Base-by-base conservation (phyloP, 2,888 invertebrate genomes). In the Desoria tigrina region DNA sequence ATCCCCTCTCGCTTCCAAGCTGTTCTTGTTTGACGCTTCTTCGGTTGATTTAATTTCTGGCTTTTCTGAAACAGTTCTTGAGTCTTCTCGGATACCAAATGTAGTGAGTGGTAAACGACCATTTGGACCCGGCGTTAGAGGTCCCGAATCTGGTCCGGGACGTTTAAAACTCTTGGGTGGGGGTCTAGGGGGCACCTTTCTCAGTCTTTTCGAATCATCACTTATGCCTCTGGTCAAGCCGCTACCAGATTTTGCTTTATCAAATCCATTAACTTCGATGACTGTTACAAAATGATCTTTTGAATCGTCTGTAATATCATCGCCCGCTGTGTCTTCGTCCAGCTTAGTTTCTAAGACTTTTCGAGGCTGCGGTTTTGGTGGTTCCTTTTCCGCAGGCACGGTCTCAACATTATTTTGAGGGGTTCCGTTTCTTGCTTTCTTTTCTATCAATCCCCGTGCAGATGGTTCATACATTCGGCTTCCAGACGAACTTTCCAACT, bases 181-280 rank as follows among this genome's bases (percentile, higher is more conserved):
- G 3, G 81, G 81, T 64, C 79, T 78, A 51, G 83, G 83, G 49
- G 79, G 79, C 37, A 78, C 77, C 69, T 78, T 78, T 65, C 75
- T 77, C 51, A 69, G 71, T 71, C 73, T 74, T 61, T 69, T 66
- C 26, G 24, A 26, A 23, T 71, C 66, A 49, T 70, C 14, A n/a
- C 6, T 9, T 6, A 6, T 11, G 61, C 27, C 58, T 56, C 18
- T 66, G n/a, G n/a, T n/a, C n/a, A n/a, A n/a, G 49, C 42, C 55
- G 27, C 71, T 71, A 68, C 72, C 70, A 61, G 63, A 61, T 60
- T 73, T 74, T 79, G 72, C 80, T 79, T 51, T 79, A 77, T 74
- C 79, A 79, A 79, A 72, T 9, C 91, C 92, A 81, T 91, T 92
- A 42, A 92, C 91, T 85, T 91, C 90, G 77, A 92, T 92, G 74